Base-by-base conservation (phyloP, 2,113 vertebrate genomes). In the Vanacampus margaritifer region DNA sequence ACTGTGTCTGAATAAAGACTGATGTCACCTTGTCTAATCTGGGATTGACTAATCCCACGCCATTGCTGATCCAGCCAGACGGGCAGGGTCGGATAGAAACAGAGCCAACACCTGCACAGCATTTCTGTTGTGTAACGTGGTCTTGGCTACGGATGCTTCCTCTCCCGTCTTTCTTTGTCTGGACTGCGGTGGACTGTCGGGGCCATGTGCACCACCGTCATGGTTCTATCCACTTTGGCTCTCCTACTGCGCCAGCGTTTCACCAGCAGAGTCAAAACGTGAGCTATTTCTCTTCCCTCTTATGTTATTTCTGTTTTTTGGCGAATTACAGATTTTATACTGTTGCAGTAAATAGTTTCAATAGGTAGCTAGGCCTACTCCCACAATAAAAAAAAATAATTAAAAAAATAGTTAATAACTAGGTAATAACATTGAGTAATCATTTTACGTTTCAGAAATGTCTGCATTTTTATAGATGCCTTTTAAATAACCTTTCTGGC, bases 161-260 rank as follows among this genome's bases (percentile, higher is more conserved):
- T 54, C 67, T 41, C 14, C 70, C 53, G 48, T 59, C 41, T 46
- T 21, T 51, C 35, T 43, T n/a, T 67, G 10, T 65, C 62, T 69
- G 67, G 53, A 41, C 64, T 66, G 39, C 32, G 63, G 35, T 13
- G 39, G 68, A 54, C 45, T 65, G 36, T 23, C n/a, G 5, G 24
- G 72, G 84, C 67, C 75, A 91, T 90, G 90, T 91, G 90, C 79
- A 91, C 90, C 58, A 91, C 91, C 8, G 82, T 92, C 65, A 90
- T 91, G 90, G 46, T 92, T 65, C 84, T 92, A 69, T 87, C 86
- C 60, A 89, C 87, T 45, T 77, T 91, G 78, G 88, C 87, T 65
- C 14, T 90, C 9, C 62, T 90, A 0, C 73, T 90, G 50, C 86
- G 82, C 1, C 78, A 80, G 5, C 77, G 56, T 53, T 89, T 90